Base-by-base conservation (phyloP, 2,797 vertebrate species). In the Xiphophorus birchmanni region DNA sequence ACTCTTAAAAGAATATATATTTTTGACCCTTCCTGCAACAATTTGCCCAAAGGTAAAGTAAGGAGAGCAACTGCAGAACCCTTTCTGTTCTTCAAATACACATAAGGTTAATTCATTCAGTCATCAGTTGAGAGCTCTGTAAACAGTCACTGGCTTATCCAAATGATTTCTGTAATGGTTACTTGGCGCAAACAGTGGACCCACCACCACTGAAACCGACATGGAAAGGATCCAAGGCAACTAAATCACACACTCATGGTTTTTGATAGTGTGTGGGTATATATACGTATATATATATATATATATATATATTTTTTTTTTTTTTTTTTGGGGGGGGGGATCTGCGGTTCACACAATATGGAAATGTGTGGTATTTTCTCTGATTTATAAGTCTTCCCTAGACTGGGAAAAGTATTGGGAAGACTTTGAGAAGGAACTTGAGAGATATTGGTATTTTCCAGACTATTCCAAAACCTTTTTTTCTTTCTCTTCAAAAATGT, bases 131-230 rank as follows among this genome's bases (percentile, higher is more conserved):
- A 63, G 58, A 63, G 58, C 29, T 63, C 29, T 63, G 29, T 63
- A 63, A 63, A 63, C 29, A 63, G 15, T 18, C 29, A 32, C 58
- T 63, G 29, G 11, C 29, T 63, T 63, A 18, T 63, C 58, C 58
- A 35, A 63, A 63, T 63, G 29, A 63, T 63, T 63, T 63, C 58
- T 63, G 29, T 35, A 63, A 63, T 63, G 58, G 58, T 63, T 63
- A 32, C 29, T 35, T 63, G 58, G 13, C 29, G 5, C 29, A 18
- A 63, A 63, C 29, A 63, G 15, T 17, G 58, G 29, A 63, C 2
- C 58, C 6, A 7, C n/a, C n/a, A 60, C 2, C 56, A 29, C 56
- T 60, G 12, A 29, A 29, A 32, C 12, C 32, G 29, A 63, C 58
- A 35, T 15, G 2, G 5, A 21, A 52, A 52, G 50, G 47, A 47